Conservation (phyloP, 2,113 vertebrate genomes). For the Ptilorrhoa leucosticta region DNA sequence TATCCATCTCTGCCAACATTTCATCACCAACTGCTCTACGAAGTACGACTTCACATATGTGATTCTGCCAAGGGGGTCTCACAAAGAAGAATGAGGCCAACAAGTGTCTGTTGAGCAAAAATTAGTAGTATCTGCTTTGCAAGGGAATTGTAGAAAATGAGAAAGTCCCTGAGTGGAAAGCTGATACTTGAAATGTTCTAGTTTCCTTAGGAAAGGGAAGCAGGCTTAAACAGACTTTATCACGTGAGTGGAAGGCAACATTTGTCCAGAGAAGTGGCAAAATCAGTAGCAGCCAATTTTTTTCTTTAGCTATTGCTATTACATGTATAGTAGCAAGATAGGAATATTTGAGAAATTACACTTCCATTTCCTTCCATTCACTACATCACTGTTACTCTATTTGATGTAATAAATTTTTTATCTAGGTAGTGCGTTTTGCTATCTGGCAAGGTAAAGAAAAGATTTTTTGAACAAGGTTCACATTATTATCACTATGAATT, state of each 20-base stretch:
- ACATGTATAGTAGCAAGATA: not conserved
- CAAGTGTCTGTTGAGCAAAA: not conserved
- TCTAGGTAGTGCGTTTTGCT: not conserved
- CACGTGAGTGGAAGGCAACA: not conserved
- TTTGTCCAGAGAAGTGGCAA: not conserved
- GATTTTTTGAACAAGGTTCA: not conserved
- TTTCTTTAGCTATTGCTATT: not conserved
- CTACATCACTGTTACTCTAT: not conserved
- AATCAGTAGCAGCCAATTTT: not conserved
- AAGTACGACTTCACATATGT: not conserved
- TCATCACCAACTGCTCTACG: not conserved
- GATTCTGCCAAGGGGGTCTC: not conserved
- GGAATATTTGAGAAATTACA: not conserved
- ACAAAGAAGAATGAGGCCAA: not conserved
- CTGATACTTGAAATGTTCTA: not conserved
- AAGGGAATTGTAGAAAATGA: not conserved
- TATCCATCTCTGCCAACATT: not conserved
- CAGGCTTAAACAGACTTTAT: not conserved
- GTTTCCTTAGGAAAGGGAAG: not conserved
- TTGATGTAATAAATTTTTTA: not conserved
- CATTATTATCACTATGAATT: not conserved
- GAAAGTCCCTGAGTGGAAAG: not conserved
- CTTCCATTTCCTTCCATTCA: not conserved
- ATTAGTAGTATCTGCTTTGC: not conserved
- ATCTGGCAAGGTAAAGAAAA: not conserved